Evolutionary conservation across 2,888 invertebrate genomes (phyloP).

Genomic region (Ctenicera cuprea): DNA sequence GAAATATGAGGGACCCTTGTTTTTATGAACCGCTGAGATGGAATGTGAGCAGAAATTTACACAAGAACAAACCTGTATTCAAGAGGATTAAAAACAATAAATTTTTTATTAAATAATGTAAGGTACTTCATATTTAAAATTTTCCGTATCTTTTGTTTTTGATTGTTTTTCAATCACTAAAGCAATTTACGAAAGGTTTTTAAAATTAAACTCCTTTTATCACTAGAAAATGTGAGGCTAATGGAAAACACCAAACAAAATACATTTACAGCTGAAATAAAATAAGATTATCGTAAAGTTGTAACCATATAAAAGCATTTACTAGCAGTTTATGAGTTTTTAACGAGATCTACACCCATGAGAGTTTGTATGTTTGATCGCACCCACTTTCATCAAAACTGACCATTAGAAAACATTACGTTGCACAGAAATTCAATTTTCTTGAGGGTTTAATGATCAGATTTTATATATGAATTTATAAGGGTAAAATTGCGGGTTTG

Average conservation of each 20-base stretch:
- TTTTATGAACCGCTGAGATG: too few species aligned
- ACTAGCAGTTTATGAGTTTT: slow-evolving; percentile 5
- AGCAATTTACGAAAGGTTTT: too few species aligned
- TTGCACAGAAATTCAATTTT: background rate
- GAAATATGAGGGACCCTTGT: too few species aligned
- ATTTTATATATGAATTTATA: background rate
- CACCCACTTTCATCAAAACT: background rate
- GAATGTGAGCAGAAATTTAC: too few species aligned
- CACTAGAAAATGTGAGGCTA: background rate
- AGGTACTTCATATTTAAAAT: too few species aligned
- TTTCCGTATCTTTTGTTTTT: too few species aligned
- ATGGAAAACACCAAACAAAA: slow-evolving; percentile 19
- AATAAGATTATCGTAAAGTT: slow-evolving; percentile 24
- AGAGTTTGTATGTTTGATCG: background rate
- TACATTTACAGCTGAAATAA: slow-evolving; percentile 10
- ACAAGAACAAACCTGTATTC: too few species aligned
- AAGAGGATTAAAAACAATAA: too few species aligned
- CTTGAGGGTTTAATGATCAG: background rate
- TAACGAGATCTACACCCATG: slow-evolving; percentile 17
- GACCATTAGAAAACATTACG: background rate
- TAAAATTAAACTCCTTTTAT: too few species aligned
- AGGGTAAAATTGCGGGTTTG: slow-evolving; percentile 1
- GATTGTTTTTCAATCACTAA: too few species aligned
- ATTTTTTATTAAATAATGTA: too few species aligned
- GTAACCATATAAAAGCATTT: slow-evolving; percentile 21